Conservation (phyloP, 2,113 vertebrate species). For the Nymphicus hollandicus region DNA sequence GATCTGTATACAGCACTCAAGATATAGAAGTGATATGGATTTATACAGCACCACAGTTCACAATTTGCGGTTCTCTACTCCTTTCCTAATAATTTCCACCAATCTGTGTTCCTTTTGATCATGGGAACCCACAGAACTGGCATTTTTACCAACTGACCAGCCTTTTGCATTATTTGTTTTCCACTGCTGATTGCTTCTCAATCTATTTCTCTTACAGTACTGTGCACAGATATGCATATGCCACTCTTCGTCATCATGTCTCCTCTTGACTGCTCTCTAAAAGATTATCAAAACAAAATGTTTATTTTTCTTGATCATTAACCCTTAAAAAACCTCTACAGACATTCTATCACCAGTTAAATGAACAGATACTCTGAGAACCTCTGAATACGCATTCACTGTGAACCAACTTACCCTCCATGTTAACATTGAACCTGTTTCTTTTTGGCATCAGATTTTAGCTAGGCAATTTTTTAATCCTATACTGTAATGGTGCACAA, state of each 20-base stretch:
- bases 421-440: neutral
- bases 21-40: neutral
- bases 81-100: neutral
- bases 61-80: neutral
- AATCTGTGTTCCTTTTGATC: constrained; percentile 4
- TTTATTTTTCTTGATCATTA: neutral
- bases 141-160: neutral
- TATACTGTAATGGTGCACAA: rapidly evolving
- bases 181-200: neutral
- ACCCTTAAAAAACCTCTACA: neutral
- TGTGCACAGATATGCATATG: neutral
- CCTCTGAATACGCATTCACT: neutral
- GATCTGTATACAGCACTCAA: neutral
- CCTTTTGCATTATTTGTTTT: neutral
- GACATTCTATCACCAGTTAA: neutral
- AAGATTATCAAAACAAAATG: neutral
- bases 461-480: neutral
- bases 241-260: neutral
- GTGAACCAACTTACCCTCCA: neutral
- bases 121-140: neutral
- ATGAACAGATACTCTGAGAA: neutral
- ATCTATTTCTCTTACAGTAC: neutral
- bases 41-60: neutral
- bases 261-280: neutral
- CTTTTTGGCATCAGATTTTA: neutral